Conservation (phyloP, 2,797 vertebrate species). For the Rhincodon typus region DNA sequence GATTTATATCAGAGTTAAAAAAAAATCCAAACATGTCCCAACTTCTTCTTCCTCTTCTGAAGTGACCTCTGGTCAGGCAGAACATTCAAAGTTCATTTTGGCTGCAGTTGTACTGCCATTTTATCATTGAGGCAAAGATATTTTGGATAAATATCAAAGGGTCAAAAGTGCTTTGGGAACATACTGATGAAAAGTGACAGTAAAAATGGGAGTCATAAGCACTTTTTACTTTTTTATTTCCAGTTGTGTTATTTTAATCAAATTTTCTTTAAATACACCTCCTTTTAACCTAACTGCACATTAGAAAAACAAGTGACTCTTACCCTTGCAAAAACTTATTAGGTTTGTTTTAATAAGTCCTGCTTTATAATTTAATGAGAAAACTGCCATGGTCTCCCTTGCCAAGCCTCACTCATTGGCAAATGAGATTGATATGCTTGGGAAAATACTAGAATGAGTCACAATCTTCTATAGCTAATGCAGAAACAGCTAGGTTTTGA, state of each 20-base stretch:
- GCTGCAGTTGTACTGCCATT: not conserved
- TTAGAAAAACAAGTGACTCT: not conserved
- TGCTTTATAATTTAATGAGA: conserved; percentile 2
- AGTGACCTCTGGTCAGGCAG: not conserved
- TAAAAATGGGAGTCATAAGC: not conserved
- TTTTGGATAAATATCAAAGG: not conserved
- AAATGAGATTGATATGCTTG: not conserved
- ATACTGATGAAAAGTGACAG: not conserved
- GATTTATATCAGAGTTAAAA: not conserved
- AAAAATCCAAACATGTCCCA: not conserved
- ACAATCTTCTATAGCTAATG: not conserved
- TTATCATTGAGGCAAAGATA: not conserved
- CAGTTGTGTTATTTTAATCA: not conserved
- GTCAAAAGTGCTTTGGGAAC: not conserved
- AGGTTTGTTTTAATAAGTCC: not conserved
- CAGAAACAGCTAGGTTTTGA: too few relatives aligned
- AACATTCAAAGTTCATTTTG: not conserved
- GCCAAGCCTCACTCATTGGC: not conserved
- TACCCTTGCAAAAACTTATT: not conserved
- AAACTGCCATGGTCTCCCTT: not conserved
- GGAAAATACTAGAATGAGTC: not conserved
- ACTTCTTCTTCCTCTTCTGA: not conserved
- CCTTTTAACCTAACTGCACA: not conserved
- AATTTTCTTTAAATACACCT: not conserved
- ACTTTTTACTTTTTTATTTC: not conserved